Evolutionary conservation across 92 coral and sea anemone species (phyloP).

Genomic region (Micromussa lordhowensis): DNA sequence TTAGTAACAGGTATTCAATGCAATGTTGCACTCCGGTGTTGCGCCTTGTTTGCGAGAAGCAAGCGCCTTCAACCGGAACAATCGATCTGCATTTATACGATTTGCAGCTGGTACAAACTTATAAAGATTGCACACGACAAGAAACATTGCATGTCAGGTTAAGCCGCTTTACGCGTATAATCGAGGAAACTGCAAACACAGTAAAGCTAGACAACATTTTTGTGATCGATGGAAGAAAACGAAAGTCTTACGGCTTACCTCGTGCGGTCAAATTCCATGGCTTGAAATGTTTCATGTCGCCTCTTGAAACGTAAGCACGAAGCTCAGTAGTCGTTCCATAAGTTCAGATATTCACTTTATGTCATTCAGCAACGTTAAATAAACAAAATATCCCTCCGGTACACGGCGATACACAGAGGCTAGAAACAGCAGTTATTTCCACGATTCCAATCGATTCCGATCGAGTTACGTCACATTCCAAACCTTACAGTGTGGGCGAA

Average conservation of each 20-base stretch:
- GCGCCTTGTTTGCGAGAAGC: background rate
- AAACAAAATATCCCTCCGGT: background rate
- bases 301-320: background rate
- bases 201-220: background rate
- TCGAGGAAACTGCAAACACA: background rate
- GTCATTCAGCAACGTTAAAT: constrained; percentile 7
- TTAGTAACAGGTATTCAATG: background rate
- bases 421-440: background rate
- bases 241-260: constrained; percentile 12
- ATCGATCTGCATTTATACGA: background rate
- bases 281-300: constrained; percentile 8
- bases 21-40: background rate
- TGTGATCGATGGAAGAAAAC: background rate
- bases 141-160: background rate
- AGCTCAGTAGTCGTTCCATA: constrained; percentile 22
- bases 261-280: constrained; percentile 5
- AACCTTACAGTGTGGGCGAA: background rate
- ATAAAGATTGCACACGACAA: background rate
- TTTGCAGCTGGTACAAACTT: background rate
- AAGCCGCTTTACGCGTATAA: background rate
- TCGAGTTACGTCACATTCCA: background rate
- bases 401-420: background rate
- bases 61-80: background rate
- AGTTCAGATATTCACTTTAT: background rate
- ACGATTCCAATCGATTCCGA: background rate